Percentiles rank a stretch among this genome's conserved stretches.
Evolutionary conservation across 2,888 invertebrate genomes (phyloP).

Genomic region (Lordiphosa andalusiaca): DNA sequence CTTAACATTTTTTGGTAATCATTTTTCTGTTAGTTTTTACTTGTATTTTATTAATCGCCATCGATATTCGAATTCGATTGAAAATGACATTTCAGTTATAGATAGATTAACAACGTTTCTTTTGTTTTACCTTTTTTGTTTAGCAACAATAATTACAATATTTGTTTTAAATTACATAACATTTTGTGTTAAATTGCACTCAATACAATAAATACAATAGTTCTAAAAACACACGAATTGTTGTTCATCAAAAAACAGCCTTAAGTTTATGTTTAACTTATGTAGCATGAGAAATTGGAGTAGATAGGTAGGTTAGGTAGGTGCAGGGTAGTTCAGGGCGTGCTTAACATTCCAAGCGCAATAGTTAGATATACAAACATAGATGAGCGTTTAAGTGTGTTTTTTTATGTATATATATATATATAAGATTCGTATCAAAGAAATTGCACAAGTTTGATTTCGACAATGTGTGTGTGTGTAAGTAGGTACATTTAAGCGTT

Average conservation of each 20-base stretch:
- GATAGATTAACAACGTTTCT: conserved; percentile 53
- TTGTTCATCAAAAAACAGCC: conserved; percentile 70
- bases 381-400: conserved; percentile 53
- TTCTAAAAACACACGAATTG: conserved; percentile 54
- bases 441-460: conserved; percentile 72
- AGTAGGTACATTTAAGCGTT: conserved; percentile 71
- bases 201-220: conserved; percentile 53
- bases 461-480: conserved; percentile 20
- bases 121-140: conserved; percentile 12
- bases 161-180: conserved; percentile 51
- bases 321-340: conserved; percentile 9
- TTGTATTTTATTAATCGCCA: conserved; percentile 47
- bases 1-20: too few relatives aligned
- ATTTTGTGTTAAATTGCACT: conserved; percentile 59
- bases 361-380: conserved; percentile 24
- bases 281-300: background rate
- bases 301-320: background rate
- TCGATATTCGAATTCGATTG: conserved; percentile 48
- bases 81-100: conserved; percentile 60
- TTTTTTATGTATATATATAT: conserved; percentile 20
- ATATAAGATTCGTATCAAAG: conserved; percentile 68
- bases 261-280: conserved; percentile 55
- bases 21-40: conserved; percentile 13
- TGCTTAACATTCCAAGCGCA: conserved; percentile 34
- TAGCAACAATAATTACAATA: conserved; percentile 69